Conservation (phyloP, 23 tunicate genomes). For the Styela plicata region DNA sequence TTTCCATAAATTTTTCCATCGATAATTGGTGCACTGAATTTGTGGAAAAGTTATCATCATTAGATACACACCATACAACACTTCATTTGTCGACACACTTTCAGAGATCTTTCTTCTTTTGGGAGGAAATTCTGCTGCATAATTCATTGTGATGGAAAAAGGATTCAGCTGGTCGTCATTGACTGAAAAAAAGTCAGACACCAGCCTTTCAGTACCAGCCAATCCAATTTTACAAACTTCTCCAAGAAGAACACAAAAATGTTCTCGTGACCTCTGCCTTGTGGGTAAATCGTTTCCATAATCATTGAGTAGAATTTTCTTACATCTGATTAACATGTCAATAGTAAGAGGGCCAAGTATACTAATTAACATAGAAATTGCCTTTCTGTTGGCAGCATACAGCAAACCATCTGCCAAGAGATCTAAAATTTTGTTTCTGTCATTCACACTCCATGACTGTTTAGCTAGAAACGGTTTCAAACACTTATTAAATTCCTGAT, state of each 20-base stretch:
- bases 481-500: not conserved
- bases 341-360: not conserved
- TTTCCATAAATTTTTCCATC: not conserved
- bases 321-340: not conserved
- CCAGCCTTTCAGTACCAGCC: not conserved
- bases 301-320: not conserved
- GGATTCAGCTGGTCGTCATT: not conserved
- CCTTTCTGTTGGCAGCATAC: not conserved
- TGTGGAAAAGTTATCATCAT: not conserved
- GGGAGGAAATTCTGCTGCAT: not conserved
- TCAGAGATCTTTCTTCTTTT: not conserved
- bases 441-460: slow-evolving; percentile 4
- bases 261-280: not conserved
- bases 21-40: not conserved
- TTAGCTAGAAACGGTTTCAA: slow-evolving; percentile 9
- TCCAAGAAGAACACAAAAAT: not conserved
- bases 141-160: not conserved
- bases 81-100: not conserved
- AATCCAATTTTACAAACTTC: not conserved
- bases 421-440: not conserved
- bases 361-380: not conserved
- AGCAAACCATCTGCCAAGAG: not conserved
- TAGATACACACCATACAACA: not conserved
- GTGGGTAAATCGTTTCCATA: not conserved
- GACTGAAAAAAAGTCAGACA: not conserved